Base-by-base conservation (phyloP, 1,140 invertebrate genomes). In the Neodiprion lecontei region DNA sequence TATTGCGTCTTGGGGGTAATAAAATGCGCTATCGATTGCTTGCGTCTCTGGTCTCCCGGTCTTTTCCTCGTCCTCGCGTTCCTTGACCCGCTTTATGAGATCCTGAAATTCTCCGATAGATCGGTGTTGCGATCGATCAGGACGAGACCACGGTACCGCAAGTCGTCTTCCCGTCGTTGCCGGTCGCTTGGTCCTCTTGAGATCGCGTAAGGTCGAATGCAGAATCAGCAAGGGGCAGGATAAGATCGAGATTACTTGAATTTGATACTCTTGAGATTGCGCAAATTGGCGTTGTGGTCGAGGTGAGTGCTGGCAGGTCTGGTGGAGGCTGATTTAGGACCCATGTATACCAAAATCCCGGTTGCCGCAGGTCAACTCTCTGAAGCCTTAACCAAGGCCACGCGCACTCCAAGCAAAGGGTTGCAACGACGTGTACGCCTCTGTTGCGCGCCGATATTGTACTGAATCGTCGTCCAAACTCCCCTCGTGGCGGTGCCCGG, bases 231-330 rank as follows among this genome's bases (percentile, higher is more conserved):
- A 0, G 28, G 28, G 28, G 5, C 5, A 40, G 28, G 28, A 4
- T 40, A 11, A 21, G 40, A 11, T 69, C 40, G 10, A 23, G 67
- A 82, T 85, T 87, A 87, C 81, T 87, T 88, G 72, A 85, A 86
- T 53, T 82, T 82, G 74, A 83, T 81, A 72, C 79, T 85, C 75
- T 84, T 86, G 70, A 85, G 81, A 77, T 85, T 85, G 72, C 79
- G 85, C 28, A 85, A 74, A 75, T 77, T 81, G 65, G 81, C 80
- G 49, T 81, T 82, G 78, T 83, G 79, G 66, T 85, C 82, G 70
- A 74, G 81, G 79, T 81, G 83, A 71, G 84, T 81, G 72, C 79
- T 77, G 47, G 77, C 77, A 48, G 81, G 79, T 67, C 79, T 76
- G 66, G 11, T 14, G 53, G 53, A 61, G 4, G 75, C 76, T 69